A percentile compares a stretch with the other conserved stretches of the same genome.
Evolutionary conservation across 2,888 invertebrate species (phyloP).

Genomic region (Eupithecia pulchellata): DNA sequence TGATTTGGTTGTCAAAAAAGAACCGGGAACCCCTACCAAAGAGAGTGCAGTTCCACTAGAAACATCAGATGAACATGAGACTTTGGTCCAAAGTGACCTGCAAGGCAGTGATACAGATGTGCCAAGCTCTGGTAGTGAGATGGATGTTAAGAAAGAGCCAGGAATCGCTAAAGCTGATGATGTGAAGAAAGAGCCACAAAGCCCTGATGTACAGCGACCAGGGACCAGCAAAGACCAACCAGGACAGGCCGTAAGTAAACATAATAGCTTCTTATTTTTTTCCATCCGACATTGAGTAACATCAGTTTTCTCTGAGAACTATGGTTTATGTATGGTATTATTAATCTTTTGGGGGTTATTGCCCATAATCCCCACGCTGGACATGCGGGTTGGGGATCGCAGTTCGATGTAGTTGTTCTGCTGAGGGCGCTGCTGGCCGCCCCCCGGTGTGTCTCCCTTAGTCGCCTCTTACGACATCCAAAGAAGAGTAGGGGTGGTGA

Average conservation of each 20-base stretch:
- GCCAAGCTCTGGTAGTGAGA: background rate
- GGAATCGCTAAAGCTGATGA: background rate
- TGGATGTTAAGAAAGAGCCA: slow-evolving; percentile 5
- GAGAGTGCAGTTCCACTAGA: background rate
- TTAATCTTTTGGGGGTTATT: no score
- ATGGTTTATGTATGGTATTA: no score
- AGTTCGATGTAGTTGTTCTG: no score
- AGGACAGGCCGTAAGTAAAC: background rate
- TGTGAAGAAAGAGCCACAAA: slow-evolving; percentile 14
- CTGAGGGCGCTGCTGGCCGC: no score
- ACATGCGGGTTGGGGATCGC: no score
- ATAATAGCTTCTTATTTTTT: background rate
- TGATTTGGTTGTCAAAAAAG: background rate
- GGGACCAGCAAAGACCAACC: background rate
- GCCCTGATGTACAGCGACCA: slow-evolving; percentile 2
- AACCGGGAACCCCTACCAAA: background rate
- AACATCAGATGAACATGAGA: background rate
- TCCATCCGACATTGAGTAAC: background rate
- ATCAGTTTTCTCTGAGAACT: background rate
- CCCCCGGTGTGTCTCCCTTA: no score
- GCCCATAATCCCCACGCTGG: no score
- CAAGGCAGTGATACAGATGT: slow-evolving; percentile 2
- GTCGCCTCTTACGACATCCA: no score
- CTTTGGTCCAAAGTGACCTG: background rate
- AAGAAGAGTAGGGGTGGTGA: no score